Evolutionary conservation across 53 echinoderm and acorn worm genomes (phyloP), one percentile per base, ranked within the genome.

Genomic region (Holothuria scabra): DNA sequence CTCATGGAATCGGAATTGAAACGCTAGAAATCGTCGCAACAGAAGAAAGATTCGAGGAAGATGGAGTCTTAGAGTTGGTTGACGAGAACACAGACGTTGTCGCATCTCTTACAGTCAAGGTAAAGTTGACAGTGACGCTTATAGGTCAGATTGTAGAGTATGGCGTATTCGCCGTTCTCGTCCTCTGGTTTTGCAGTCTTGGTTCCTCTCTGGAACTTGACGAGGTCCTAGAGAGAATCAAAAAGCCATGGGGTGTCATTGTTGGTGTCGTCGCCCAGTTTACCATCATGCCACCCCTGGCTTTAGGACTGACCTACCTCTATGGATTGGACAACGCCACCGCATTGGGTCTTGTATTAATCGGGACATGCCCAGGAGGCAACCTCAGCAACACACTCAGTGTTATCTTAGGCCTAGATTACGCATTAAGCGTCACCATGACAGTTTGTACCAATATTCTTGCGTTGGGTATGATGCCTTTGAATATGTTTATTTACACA

Each of bases 181-280:
- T 83, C 22, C n/a, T 83, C 24, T 83, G 65, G 49, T 83, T 65
- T 41, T 48, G 57, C 23, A 35, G 19, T 7, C 37, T 83, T 16
- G 83, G 83, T 4, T 58, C 65, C 25, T 67, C 34, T 22, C 24
- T 83, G 29, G 66, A 83, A 12, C 44, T 64, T 18, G 28, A 64
- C 13, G 67, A 66, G 44, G 65, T 83, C 18, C 12, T 64, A 2
- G 65, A 83, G 28, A 12, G 83, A n/a, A 21, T 83, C 4, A 63
- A 65, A 20, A 64, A 65, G 28, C 83, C 83, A 66, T 83, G 83
- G 83, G 83, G 83, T 49, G 83, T 83, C 22, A 83, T 83, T 46
- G 83, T 83, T 22, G 83, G 83, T 2, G 67, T 65, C 8, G 24
- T 83, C 13, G 57, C 41, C 13, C 83, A 83, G 34, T 83, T 83